Base-by-base conservation (phyloP, 2,797 vertebrate species). In the Gouania willdenowi region DNA sequence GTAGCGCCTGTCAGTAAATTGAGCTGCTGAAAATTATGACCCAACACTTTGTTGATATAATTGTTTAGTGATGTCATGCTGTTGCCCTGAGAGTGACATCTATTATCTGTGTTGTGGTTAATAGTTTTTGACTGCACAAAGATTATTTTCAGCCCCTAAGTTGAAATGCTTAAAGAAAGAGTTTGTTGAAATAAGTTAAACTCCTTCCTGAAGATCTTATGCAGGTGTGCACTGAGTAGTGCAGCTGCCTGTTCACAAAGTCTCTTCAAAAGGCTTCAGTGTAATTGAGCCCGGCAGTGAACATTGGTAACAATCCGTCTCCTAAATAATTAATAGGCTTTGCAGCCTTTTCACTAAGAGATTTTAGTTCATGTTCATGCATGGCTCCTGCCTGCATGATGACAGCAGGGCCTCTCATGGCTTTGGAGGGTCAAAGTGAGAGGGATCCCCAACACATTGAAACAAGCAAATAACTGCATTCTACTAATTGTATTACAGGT, bases 301-400 rank as follows among this genome's bases (percentile, higher is more conserved):
- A 58, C 57, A 41, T 55, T 70, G 48, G 59, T 70, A 63, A 74
- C 68, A 56, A 31, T 69, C 66, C 8, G 6, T 66, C 51, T 43
- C 46, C 62, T 80, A 54, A 78, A 78, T 83, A 77, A 78, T 77
- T 44, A 33, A 77, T 71, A 33, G 36, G 59, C 25, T 39, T 56
- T 19, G 40, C 59, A 66, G 75, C 48, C 64, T 66, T 65, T 75
- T 67, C 54, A 47, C 65, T 47, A 45, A 22, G 22, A 64, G 69
- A 45, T 3, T 57, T 64, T 26, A 68, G 66, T 41, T 54, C 12
- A 18, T n/a, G n/a, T n/a, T n/a, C 46, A 50, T 75, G 69, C 58
- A 50, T 51, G 53, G 41, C 14, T 50, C 44, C 53, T 40, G 43
- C 61, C 63, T 62, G 41, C 40, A 26, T 12, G 16, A 44, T 66